phyloP scores from a whole-genome alignment of 1,140 invertebrate species.

The Calephelis virginiensis region DNA sequence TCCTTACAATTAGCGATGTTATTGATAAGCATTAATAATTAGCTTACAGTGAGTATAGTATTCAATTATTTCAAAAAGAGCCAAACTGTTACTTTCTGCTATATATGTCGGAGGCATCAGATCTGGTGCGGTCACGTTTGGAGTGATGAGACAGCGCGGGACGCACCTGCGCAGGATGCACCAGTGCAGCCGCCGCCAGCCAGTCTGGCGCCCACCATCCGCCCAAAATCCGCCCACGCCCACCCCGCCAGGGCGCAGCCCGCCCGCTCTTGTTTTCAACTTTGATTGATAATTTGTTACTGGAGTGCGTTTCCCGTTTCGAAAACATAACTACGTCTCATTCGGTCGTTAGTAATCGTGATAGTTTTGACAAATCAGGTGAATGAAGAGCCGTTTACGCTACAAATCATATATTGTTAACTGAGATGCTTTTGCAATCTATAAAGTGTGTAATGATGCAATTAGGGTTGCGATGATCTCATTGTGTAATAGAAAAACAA shows the following conservation, averaged over 20 bases:
- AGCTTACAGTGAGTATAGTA: no score
- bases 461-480: no score
- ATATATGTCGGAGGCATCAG: constrained; percentile 9
- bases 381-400: no score
- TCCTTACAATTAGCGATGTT: no score
- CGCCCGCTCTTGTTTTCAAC: constrained; percentile 68
- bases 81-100: no score
- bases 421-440: no score
- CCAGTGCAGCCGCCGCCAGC: constrained; percentile 62
- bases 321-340: constrained; percentile 53
- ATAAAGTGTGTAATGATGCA: no score
- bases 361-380: not conserved
- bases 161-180: constrained; percentile 69
- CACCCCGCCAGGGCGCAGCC: constrained; percentile 28
- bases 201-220: constrained; percentile 60
- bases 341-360: constrained; percentile 30
- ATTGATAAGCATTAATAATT: no score
- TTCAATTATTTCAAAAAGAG: no score
- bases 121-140: constrained; percentile 12
- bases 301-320: constrained; percentile 55
- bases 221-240: constrained; percentile 23
- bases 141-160: constrained; percentile 20
- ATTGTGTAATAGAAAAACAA: no score
- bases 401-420: not conserved
- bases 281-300: constrained; percentile 77